Percentiles rank a stretch among this genome's conserved stretches.
Evolutionary conservation across 35 echinoderm and acorn worm genomes (phyloP).

Genomic region (Apostichopus parvimensis): DNA sequence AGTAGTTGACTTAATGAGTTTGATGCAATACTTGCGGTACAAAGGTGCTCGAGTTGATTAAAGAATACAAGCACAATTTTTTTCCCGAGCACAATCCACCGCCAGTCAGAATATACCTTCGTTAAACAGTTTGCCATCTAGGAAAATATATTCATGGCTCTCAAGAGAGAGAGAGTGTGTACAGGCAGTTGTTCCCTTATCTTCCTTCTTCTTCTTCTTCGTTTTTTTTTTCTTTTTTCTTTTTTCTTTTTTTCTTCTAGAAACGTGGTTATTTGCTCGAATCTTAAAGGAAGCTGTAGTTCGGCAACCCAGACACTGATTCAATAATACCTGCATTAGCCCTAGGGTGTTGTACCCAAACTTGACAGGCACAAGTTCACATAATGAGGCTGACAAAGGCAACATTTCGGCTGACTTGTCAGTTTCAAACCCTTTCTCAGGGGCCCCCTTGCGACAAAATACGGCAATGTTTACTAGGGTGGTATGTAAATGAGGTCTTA

Average conservation of each 20-base stretch:
- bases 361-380: constrained; percentile 30
- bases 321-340: constrained; percentile 55
- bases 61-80: too few species aligned
- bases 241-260: background rate
- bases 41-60: too few species aligned
- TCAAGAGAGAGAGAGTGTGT: too few species aligned
- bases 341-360: constrained; percentile 27
- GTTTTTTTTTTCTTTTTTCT: background rate
- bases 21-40: too few species aligned
- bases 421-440: background rate
- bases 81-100: too few species aligned
- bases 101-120: too few species aligned
- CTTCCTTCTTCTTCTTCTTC: too few species aligned
- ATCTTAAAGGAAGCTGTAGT: background rate
- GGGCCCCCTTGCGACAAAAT: constrained; percentile 10
- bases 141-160: too few species aligned
- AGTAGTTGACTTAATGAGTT: too few species aligned
- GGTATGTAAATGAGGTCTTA: constrained; percentile 59
- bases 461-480: constrained; percentile 12
- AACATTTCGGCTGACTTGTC: background rate
- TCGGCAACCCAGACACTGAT: constrained; percentile 12
- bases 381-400: constrained; percentile 41
- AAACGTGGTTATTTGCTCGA: background rate
- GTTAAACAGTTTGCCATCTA: too few species aligned
- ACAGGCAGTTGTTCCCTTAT: too few species aligned